phyloP scores from a whole-genome alignment of 2,888 invertebrate species.

The Drosophila paramelanica region DNA sequence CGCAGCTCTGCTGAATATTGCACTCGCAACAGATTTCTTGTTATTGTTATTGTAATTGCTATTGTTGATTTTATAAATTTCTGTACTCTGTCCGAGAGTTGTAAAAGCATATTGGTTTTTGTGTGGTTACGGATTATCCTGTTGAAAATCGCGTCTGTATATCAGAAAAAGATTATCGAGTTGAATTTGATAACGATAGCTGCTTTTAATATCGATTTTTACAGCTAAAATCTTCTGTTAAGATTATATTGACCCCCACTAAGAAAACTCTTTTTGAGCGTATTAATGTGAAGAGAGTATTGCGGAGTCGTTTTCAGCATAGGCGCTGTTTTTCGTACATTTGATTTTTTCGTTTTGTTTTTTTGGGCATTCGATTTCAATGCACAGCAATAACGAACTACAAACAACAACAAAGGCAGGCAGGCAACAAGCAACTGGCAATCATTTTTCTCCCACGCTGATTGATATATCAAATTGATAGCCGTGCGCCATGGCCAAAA shows the following conservation, averaged over 20 bases:
- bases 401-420: constrained; percentile 36
- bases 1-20: constrained; percentile 2
- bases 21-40: constrained; percentile 18
- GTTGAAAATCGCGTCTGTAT: too few relatives aligned
- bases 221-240: too few relatives aligned
- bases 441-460: constrained; percentile 59
- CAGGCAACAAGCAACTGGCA: constrained; percentile 32
- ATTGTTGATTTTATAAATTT: neutral
- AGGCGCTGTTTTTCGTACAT: neutral
- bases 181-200: too few relatives aligned
- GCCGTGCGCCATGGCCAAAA: constrained; percentile 54
- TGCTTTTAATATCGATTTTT: too few relatives aligned
- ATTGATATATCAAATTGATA: constrained; percentile 78
- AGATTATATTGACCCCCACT: too few relatives aligned
- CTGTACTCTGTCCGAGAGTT: neutral
- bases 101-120: neutral
- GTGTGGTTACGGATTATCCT: too few relatives aligned
- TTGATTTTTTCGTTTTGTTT: neutral
- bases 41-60: constrained; percentile 3
- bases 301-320: neutral
- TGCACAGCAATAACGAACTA: constrained; percentile 53
- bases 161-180: too few relatives aligned
- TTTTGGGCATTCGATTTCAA: constrained; percentile 27
- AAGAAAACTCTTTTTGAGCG: too few relatives aligned
- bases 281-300: neutral